These are phyloP conservation scores for Drosophila kuntzei DNA, from an alignment of 2,888 invertebrate species.

Conservation along the genomic window DNA sequence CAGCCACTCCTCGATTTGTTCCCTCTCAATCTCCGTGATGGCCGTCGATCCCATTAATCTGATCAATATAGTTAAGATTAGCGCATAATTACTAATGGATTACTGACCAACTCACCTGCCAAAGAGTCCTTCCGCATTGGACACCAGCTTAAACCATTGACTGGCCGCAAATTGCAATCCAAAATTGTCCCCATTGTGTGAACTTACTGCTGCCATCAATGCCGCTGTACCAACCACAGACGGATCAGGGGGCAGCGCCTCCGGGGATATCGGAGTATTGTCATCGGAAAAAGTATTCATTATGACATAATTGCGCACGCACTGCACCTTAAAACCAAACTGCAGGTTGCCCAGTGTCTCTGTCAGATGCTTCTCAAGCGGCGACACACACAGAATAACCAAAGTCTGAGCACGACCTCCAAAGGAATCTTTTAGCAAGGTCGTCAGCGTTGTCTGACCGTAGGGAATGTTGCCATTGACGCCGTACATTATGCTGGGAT, in stretches of 20 bases:
- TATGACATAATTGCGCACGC: conserved; percentile 90
- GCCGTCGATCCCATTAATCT: conserved; percentile 89
- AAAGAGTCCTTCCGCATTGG: conserved; percentile 93
- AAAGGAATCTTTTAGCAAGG: conserved; percentile 90
- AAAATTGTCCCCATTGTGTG: conserved; percentile 85
- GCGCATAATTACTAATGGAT: fast-evolving
- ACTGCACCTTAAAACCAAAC: conserved; percentile 89
- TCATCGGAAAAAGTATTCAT: conserved; percentile 90
- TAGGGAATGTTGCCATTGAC: conserved; percentile 84
- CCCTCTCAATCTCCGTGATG: conserved; percentile 90
- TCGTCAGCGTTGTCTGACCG: conserved; percentile 89
- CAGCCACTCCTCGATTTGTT: conserved; percentile 93
- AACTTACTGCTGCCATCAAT: conserved; percentile 33
- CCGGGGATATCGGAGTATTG: conserved; percentile 87
- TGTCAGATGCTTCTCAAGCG: conserved; percentile 88
- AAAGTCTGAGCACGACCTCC: conserved; percentile 91
- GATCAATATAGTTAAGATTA: not conserved
- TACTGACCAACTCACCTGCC: conserved; percentile 86
- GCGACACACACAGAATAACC: conserved; percentile 90
- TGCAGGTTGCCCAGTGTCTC: conserved; percentile 90
- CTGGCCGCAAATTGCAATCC: conserved; percentile 93
- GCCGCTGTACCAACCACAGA: conserved; percentile 51
- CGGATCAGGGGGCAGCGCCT: conserved; percentile 45
- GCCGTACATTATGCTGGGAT: conserved; percentile 84
- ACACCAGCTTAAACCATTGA: conserved; percentile 92